These are phyloP conservation scores for Hemibagrus guttatus DNA, from an alignment of 2,797 vertebrate species.

Conservation along the genomic window DNA sequence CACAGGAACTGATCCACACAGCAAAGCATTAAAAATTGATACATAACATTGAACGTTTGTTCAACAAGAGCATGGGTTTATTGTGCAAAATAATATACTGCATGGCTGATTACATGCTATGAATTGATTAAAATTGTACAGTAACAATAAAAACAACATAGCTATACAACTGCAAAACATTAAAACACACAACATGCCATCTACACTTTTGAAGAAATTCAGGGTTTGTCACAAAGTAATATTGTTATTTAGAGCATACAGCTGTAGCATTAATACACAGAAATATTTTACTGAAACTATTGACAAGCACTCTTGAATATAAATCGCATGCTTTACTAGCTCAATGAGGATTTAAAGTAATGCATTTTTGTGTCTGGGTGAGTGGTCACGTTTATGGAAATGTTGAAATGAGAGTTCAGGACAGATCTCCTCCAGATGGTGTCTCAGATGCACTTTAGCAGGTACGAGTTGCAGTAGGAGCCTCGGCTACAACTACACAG, in stretches of 20 bases:
- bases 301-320: too few species aligned
- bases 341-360: not conserved
- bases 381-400: not conserved
- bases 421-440: not conserved
- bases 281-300: not conserved
- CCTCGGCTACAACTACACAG: conserved; percentile 78
- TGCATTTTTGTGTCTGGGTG: not conserved
- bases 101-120: not conserved
- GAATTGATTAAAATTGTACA: not conserved
- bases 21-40: not conserved
- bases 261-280: not conserved
- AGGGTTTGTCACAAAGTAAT: not conserved
- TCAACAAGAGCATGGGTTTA: conserved; percentile 2
- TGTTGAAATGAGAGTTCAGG: not conserved
- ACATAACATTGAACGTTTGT: not conserved
- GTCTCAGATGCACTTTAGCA: conserved; percentile 79
- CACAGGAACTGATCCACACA: not conserved
- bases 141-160: not conserved
- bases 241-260: not conserved
- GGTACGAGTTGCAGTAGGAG: conserved; percentile 79
- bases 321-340: conserved; percentile 14
- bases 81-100: not conserved
- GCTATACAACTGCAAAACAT: not conserved
- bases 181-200: not conserved
- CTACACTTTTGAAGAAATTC: not conserved